phyloP scores from a whole-genome alignment of 2,797 vertebrate species.

The Iguana delicatissima region DNA sequence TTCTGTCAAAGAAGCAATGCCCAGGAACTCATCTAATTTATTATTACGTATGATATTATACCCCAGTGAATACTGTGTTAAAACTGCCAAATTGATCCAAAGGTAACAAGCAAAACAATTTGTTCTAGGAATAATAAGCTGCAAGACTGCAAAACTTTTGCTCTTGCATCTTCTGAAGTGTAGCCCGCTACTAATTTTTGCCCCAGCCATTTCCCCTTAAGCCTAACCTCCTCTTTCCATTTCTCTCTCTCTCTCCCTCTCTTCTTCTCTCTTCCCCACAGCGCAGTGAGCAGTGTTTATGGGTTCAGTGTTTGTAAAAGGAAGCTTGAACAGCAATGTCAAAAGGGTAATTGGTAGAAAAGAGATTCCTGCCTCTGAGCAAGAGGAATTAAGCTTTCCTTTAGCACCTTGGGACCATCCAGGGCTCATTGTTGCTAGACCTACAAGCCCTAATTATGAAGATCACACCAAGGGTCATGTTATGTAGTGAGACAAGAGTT shows the following conservation, averaged over 20 bases:
- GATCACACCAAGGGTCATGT: slow-evolving; percentile 66
- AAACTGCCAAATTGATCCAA: neutral
- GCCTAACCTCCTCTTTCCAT: neutral
- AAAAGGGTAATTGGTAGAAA: slow-evolving; percentile 63
- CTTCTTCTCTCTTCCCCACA: neutral
- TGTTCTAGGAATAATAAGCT: neutral
- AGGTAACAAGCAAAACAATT: neutral
- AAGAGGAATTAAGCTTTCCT: slow-evolving; percentile 65
- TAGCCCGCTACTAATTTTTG: neutral
- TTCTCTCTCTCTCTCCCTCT: neutral
- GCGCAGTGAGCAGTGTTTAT: slow-evolving; percentile 38
- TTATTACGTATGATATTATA: neutral
- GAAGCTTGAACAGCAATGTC: slow-evolving; percentile 56
- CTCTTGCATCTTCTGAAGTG: neutral
- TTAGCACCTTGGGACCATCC: slow-evolving; percentile 64
- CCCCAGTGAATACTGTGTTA: neutral
- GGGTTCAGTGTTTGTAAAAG: slow-evolving; percentile 55
- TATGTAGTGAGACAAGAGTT: slow-evolving; percentile 63
- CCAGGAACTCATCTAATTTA: too few species aligned
- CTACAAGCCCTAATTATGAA: slow-evolving; percentile 60
- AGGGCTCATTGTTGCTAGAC: slow-evolving; percentile 60
- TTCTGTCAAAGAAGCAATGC: too few species aligned
- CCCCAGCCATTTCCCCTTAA: slow-evolving; percentile 3
- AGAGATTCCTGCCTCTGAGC: slow-evolving; percentile 61
- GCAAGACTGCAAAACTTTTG: slow-evolving; percentile 2